Evolutionary conservation across 2,888 invertebrate species (phyloP).

Genomic region (Girardia tigrina): DNA sequence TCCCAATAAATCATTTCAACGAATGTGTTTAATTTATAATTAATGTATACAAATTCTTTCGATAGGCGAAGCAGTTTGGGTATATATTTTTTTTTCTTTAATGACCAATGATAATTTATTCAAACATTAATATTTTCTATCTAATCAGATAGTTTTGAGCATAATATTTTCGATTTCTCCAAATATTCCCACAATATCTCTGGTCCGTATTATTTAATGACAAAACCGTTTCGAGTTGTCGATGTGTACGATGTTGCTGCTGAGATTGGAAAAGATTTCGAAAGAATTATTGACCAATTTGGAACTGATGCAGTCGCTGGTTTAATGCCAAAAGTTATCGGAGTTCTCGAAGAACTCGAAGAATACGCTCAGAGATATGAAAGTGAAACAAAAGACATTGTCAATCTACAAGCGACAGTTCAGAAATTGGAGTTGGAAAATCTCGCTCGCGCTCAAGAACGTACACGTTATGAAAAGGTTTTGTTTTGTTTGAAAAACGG

Average conservation of each 20-base stretch:
- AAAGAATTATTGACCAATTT: slow-evolving; percentile 76
- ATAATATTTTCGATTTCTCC: slow-evolving; percentile 6
- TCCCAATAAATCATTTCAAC: background rate
- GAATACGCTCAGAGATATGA: slow-evolving; percentile 57
- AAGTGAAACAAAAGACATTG: slow-evolving; percentile 65
- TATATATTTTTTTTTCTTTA: background rate
- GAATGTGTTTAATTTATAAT: background rate
- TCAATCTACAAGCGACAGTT: slow-evolving; percentile 70
- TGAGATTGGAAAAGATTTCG: slow-evolving; percentile 92
- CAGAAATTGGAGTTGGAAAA: slow-evolving; percentile 82
- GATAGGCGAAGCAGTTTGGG: slow-evolving; percentile 11
- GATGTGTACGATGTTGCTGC: slow-evolving; percentile 95
- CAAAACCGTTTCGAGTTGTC: slow-evolving; percentile 54
- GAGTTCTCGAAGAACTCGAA: slow-evolving; percentile 71
- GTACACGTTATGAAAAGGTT: slow-evolving; percentile 68
- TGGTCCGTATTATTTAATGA: slow-evolving; percentile 12
- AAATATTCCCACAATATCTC: background rate
- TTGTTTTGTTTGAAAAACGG: too few species aligned
- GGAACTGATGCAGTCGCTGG: slow-evolving; percentile 77
- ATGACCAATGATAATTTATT: background rate
- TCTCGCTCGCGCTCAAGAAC: slow-evolving; percentile 76
- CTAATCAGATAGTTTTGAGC: background rate
- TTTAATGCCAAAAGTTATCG: slow-evolving; percentile 86
- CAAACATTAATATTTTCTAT: background rate
- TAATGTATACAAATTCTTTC: slow-evolving; percentile 19